These are phyloP conservation scores for Drosophila subobscura DNA, from an alignment of 1,140 invertebrate genomes.

Conservation along the genomic window DNA sequence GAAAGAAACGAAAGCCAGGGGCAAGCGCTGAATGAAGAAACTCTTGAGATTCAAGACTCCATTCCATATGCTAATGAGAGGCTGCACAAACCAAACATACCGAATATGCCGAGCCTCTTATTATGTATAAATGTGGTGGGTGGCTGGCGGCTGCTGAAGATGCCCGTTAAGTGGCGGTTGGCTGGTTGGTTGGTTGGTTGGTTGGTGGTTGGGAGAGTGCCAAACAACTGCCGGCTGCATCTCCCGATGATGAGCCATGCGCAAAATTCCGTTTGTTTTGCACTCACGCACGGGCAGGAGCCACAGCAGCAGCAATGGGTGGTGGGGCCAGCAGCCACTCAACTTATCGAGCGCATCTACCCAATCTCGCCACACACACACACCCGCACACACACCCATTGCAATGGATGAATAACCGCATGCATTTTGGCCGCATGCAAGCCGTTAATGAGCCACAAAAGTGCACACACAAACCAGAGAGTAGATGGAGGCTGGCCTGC, in stretches of 20 bases:
- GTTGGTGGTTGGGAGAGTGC: conserved; percentile 2
- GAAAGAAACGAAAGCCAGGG: background rate
- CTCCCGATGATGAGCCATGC: conserved; percentile 54
- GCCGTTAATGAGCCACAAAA: conserved; percentile 80
- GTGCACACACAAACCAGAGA: conserved; percentile 61
- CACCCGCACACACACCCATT: conserved; percentile 13
- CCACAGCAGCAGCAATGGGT: conserved; percentile 4
- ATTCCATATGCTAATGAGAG: conserved; percentile 46
- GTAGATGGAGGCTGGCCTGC: conserved; percentile 1
- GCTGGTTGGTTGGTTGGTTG: background rate
- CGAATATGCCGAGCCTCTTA: conserved; percentile 33
- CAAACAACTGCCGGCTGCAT: conserved; percentile 18
- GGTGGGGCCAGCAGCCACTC: conserved; percentile 47
- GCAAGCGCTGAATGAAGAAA: conserved; percentile 10
- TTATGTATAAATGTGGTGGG: conserved; percentile 29
- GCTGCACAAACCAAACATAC: conserved; percentile 20
- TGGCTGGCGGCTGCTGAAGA: conserved; percentile 34
- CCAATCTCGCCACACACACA: conserved; percentile 14
- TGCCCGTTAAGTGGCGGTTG: conserved; percentile 30
- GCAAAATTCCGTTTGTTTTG: conserved; percentile 65
- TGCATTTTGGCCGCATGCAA: conserved; percentile 69
- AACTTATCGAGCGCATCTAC: conserved; percentile 60
- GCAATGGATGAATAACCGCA: conserved; percentile 58
- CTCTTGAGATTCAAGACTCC: conserved; percentile 22
- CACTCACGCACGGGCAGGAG: conserved; percentile 60